Conservation (phyloP, 1,140 invertebrate genomes). For the Scaptomyza hsui region DNA sequence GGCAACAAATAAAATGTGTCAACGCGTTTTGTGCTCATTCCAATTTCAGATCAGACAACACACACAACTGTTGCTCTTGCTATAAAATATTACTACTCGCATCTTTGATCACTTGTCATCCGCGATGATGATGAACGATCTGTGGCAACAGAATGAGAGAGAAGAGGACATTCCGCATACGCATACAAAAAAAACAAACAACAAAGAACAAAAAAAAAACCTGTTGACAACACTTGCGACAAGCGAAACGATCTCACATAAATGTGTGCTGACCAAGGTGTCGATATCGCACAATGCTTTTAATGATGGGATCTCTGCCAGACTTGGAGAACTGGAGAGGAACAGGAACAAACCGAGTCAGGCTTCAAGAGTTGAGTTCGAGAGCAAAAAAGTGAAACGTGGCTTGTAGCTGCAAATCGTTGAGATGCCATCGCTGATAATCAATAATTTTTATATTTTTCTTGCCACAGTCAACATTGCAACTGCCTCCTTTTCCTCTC, state of each 20-base stretch:
- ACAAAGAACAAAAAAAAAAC: too few relatives aligned
- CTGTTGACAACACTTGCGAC: constrained; percentile 81
- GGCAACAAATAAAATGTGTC: constrained; percentile 50
- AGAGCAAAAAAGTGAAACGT: constrained; percentile 54
- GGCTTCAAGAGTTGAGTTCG: not conserved
- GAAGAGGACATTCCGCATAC: constrained; percentile 57
- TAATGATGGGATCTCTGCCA: constrained; percentile 73
- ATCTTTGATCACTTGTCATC: constrained; percentile 81
- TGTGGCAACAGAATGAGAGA: not conserved
- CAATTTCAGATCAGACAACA: constrained; percentile 56
- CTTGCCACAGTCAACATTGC: constrained; percentile 13
- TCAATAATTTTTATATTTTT: constrained; percentile 82
- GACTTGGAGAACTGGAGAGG: not conserved
- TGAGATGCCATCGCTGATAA: constrained; percentile 77
- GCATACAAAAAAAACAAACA: too few relatives aligned
- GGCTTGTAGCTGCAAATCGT: constrained; percentile 71
- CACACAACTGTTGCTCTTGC: constrained; percentile 13
- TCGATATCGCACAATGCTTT: constrained; percentile 82
- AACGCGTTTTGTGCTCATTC: constrained; percentile 24
- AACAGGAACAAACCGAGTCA: constrained; percentile 11
- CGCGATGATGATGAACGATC: constrained; percentile 76
- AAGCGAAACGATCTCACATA: constrained; percentile 78
- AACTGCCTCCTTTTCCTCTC: not conserved
- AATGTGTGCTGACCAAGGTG: constrained; percentile 64
- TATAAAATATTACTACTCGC: constrained; percentile 82